phyloP scores from a whole-genome alignment of 2,797 vertebrate genomes.

The Lerista edwardsae region DNA sequence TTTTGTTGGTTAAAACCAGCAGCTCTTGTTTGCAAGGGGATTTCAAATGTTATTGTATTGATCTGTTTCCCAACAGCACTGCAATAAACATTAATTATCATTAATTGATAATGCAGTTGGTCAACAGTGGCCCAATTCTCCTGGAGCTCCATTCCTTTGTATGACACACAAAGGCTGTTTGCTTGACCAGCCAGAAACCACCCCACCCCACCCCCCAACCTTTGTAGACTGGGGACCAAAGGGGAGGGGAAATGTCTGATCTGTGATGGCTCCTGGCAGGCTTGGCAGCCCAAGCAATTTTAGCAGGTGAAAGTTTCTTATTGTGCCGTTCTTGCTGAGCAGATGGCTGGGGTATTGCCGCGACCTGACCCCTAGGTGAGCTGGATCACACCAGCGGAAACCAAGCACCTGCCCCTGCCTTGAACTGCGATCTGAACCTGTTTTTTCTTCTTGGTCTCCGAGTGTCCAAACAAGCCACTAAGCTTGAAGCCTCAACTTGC shows the following conservation, averaged over 20 bases:
- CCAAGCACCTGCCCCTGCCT: background rate
- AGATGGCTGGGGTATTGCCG: background rate
- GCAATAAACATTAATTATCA: background rate
- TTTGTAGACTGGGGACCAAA: slow-evolving; percentile 31
- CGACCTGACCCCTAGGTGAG: slow-evolving; percentile 30
- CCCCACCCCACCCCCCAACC: background rate
- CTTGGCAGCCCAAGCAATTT: slow-evolving; percentile 35
- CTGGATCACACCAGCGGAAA: background rate
- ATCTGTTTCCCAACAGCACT: background rate
- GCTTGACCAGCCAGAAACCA: slow-evolving; percentile 32
- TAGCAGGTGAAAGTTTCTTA: slow-evolving; percentile 33
- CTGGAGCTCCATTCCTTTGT: background rate
- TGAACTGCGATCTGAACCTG: background rate
- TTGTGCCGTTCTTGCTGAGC: background rate
- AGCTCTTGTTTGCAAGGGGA: background rate
- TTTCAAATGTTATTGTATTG: background rate
- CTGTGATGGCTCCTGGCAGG: slow-evolving; percentile 24
- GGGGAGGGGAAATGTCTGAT: slow-evolving; percentile 32
- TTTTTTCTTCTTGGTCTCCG: slow-evolving; percentile 49
- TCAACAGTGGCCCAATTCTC: background rate
- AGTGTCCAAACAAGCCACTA: slow-evolving; percentile 57
- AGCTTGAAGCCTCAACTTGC: slow-evolving; percentile 49
- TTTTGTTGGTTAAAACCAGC: background rate
- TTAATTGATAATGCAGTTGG: background rate
- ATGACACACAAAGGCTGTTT: slow-evolving; percentile 1